Conservation (phyloP, 2,888 invertebrate genomes). For the Mesopsocus fuscifrons region DNA sequence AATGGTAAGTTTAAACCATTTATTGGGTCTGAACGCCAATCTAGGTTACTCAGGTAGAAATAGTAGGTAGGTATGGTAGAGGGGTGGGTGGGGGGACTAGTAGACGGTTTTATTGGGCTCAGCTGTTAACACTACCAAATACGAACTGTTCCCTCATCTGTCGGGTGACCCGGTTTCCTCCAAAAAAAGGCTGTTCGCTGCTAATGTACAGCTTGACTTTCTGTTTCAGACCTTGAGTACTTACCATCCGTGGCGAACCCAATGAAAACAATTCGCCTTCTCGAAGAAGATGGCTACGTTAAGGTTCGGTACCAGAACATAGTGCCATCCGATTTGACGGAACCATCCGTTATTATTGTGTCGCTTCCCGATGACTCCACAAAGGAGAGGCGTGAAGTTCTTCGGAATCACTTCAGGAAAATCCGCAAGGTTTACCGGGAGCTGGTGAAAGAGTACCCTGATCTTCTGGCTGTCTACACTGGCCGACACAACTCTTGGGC, state of each 20-base stretch:
- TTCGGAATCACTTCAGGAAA: conserved; percentile 38
- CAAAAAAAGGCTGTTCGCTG: too few species aligned
- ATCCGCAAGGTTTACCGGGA: conserved; percentile 33
- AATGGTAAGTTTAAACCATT: too few species aligned
- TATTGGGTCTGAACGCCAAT: too few species aligned
- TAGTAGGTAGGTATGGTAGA: too few species aligned
- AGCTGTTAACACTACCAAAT: too few species aligned
- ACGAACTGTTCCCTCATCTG: too few species aligned
- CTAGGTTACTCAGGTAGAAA: too few species aligned
- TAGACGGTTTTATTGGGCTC: too few species aligned
- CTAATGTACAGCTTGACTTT: too few species aligned
- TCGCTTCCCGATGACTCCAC: conserved; percentile 21
- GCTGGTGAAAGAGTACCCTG: conserved; percentile 26
- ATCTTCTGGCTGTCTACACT: conserved; percentile 37
- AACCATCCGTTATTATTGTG: conserved; percentile 14
- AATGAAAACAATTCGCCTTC: conserved; percentile 15
- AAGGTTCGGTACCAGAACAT: conserved; percentile 12
- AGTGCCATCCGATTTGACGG: conserved; percentile 1
- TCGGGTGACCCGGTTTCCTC: too few species aligned
- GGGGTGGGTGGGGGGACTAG: too few species aligned
- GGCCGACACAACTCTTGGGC: conserved; percentile 35
- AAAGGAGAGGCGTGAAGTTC: conserved; percentile 33
- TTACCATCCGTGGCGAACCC: conserved; percentile 13
- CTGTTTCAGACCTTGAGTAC: conserved; percentile 13
- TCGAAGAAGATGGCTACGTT: conserved; percentile 18